phyloP scores from a whole-genome alignment of 1,140 invertebrate species.

The Atta texana region DNA sequence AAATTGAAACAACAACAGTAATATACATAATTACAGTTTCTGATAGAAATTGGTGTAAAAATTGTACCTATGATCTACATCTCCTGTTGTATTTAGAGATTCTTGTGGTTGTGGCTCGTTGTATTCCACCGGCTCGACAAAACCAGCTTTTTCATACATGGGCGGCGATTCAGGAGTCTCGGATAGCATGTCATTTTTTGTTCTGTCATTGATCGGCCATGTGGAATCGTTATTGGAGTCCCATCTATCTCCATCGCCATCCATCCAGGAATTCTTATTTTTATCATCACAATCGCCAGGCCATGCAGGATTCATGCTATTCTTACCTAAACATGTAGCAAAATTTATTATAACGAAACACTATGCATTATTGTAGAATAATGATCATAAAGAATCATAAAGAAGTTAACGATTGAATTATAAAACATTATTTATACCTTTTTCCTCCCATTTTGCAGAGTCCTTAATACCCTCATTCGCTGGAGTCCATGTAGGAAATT shows the following conservation, averaged over 20 bases:
- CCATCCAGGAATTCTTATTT: constrained; percentile 80
- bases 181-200: constrained; percentile 77
- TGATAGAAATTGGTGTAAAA: not conserved
- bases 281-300: constrained; percentile 79
- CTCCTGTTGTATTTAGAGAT: constrained; percentile 84
- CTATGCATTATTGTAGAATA: not conserved
- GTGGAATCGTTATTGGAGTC: constrained; percentile 78
- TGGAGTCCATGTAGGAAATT: constrained; percentile 86
- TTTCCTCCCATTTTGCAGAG: constrained; percentile 81
- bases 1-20: not conserved
- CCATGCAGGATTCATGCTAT: constrained; percentile 82
- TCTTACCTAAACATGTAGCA: constrained; percentile 77
- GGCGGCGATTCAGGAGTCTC: constrained; percentile 90
- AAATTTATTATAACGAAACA: constrained; percentile 51
- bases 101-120: constrained; percentile 85
- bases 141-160: constrained; percentile 88
- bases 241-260: constrained; percentile 82
- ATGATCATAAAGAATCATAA: no score
- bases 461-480: constrained; percentile 81
- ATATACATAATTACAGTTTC: not conserved
- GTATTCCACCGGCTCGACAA: constrained; percentile 87
- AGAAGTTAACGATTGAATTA: not conserved
- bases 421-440: constrained; percentile 73
- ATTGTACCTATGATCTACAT: constrained; percentile 87
- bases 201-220: constrained; percentile 77